phyloP scores from a whole-genome alignment of 2,888 invertebrate species.

The Hirtodrosophila alboralis region DNA sequence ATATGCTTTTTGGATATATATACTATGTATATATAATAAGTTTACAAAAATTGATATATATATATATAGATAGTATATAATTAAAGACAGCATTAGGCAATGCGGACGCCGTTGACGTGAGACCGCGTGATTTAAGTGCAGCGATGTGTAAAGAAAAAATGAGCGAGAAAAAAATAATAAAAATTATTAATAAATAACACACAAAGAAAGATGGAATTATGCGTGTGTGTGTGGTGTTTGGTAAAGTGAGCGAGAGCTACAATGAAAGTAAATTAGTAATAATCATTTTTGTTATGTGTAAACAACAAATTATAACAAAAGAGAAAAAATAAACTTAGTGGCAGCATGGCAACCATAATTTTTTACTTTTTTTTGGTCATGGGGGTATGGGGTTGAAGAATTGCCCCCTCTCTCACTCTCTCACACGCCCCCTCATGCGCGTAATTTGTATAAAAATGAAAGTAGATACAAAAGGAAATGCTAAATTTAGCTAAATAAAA shows the following conservation, averaged over 20 bases:
- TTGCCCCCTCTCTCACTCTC: neutral
- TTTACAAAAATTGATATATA: slow-evolving; percentile 18
- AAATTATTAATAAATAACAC: slow-evolving; percentile 34
- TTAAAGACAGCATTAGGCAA: slow-evolving; percentile 55
- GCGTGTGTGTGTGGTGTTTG: slow-evolving; percentile 15
- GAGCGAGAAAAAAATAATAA: slow-evolving; percentile 43
- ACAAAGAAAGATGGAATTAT: slow-evolving; percentile 6
- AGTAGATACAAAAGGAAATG: slow-evolving; percentile 74
- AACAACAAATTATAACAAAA: slow-evolving; percentile 56
- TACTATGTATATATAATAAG: slow-evolving; percentile 5
- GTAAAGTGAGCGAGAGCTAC: slow-evolving; percentile 34
- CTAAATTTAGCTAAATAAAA: slow-evolving; percentile 54
- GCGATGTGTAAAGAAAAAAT: slow-evolving; percentile 67
- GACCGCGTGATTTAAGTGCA: slow-evolving; percentile 71
- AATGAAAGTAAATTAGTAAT: slow-evolving; percentile 76
- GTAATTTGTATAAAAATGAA: slow-evolving; percentile 63
- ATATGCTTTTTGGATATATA: slow-evolving; percentile 15
- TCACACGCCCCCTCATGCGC: slow-evolving; percentile 11
- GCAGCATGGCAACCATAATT: slow-evolving; percentile 45
- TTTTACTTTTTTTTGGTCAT: too few relatives aligned
- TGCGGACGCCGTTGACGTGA: slow-evolving; percentile 30
- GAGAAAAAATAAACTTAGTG: neutral
- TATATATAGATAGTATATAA: slow-evolving; percentile 30
- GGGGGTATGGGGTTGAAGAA: neutral
- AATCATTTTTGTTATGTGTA: slow-evolving; percentile 71